phyloP scores from a whole-genome alignment of 2,113 vertebrate species.

The Crotalus tigris region DNA sequence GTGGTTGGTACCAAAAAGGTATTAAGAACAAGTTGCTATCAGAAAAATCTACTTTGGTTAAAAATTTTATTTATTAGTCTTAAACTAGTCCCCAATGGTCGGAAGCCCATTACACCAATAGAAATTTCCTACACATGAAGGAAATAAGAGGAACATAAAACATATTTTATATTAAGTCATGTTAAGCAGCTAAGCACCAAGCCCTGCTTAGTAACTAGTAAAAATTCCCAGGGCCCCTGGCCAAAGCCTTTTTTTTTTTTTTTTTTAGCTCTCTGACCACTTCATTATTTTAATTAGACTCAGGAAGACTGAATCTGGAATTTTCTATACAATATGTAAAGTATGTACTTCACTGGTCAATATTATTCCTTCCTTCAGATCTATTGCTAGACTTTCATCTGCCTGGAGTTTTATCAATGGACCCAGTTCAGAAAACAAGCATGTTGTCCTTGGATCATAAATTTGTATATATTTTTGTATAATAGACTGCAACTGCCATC shows the following conservation, averaged over 20 bases:
- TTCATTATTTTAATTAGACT: not conserved
- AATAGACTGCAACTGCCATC: conserved; percentile 43
- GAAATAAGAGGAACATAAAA: not conserved
- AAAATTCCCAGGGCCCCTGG: not conserved
- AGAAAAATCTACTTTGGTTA: not conserved
- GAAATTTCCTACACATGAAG: not conserved
- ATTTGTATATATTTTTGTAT: not conserved
- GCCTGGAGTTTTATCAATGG: not conserved
- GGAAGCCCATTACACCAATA: not conserved
- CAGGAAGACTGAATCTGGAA: not conserved
- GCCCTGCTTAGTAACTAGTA: not conserved
- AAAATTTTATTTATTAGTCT: not conserved
- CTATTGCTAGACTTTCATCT: not conserved
- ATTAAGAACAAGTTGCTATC: not conserved
- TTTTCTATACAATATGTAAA: not conserved
- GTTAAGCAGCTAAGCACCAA: not conserved
- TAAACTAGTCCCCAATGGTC: not conserved
- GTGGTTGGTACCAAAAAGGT: not conserved
- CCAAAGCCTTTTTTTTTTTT: not conserved
- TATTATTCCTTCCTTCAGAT: not conserved
- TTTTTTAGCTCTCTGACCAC: not conserved
- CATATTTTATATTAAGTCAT: not conserved
- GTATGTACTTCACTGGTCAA: not conserved
- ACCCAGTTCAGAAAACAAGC: not conserved
- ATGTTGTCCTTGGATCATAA: not conserved